phyloP scores from a whole-genome alignment of 2,113 vertebrate genomes.

The Ondatra zibethicus region DNA sequence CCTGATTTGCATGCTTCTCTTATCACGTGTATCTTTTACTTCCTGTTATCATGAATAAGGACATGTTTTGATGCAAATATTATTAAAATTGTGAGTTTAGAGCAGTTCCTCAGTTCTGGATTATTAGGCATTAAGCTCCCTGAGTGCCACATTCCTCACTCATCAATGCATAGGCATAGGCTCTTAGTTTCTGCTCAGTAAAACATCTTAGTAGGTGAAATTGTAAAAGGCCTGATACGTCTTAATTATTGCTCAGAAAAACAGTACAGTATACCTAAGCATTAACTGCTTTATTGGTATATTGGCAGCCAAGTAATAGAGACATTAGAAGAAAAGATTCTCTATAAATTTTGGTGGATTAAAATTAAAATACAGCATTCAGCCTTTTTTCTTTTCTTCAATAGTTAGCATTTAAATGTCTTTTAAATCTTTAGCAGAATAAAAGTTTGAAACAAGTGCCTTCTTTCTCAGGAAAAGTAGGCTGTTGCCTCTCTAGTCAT shows the following conservation, averaged over 20 bases:
- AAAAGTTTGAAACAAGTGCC: background rate
- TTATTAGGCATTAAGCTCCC: background rate
- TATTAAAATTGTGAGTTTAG: slow-evolving; percentile 21
- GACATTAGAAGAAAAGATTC: background rate
- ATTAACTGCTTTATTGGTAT: slow-evolving; percentile 12
- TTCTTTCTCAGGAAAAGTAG: background rate
- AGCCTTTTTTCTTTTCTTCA: background rate
- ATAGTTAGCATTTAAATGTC: background rate
- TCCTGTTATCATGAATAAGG: background rate
- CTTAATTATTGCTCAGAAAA: background rate
- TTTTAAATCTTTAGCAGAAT: slow-evolving; percentile 41
- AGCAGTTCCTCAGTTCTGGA: slow-evolving; percentile 6
- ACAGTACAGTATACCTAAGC: background rate
- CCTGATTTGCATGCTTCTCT: slow-evolving; percentile 27
- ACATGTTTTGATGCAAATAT: background rate
- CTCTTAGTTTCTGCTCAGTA: slow-evolving; percentile 31
- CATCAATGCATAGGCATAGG: background rate
- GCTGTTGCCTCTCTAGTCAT: background rate
- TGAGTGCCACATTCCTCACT: background rate
- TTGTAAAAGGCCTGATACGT: background rate
- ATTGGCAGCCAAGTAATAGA: background rate
- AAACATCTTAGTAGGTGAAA: slow-evolving; percentile 8
- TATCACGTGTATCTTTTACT: background rate
- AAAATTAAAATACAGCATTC: background rate
- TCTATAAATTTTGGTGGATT: background rate